Evolutionary conservation across 2,797 vertebrate genomes (phyloP), one percentile per base, ranked within the genome.

Genomic region (Nyctalus aviator): DNA sequence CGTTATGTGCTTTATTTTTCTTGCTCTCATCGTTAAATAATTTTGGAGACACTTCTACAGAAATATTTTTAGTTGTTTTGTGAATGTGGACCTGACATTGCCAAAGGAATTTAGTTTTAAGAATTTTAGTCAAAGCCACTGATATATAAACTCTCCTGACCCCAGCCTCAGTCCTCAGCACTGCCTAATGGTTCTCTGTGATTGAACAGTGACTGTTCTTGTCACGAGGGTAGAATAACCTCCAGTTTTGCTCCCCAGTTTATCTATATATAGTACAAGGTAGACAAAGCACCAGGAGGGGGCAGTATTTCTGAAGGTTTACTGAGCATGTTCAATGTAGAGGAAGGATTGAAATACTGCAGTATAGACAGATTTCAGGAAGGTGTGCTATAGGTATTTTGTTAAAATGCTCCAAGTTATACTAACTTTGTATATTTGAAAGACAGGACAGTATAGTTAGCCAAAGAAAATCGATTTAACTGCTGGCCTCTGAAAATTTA

Each of bases 21-120:
- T 84, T 93, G 78, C 27, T 91, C n/a, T 91, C 15, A 82, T 73
- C 27, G 79, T 79, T 92, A 93, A 90, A 46, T 90, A 57, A 46
- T 72, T 96, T 89, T 95, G 85, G 23, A 84, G 46, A 32, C 53
- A 75, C 73, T 93, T 93, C 25, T 91, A 84, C 21, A 91, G 55
- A 93, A 94, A 66, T 86, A 78, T 59, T 75, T 85, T 50, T 32
- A 72, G 68, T 37, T 69, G 76, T 95, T 95, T 95, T 91, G n/a
- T 88, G 53, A 25, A 8, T 85, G 11, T 92, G 46, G 9, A 82
- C 37, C 48, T 90, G n/a, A 90, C 30, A 21, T 76, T 85, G 77
- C 37, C 32, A n/a, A 30, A 57, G 69, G 73, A 94, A 64, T 75
- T 92, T 46, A 77, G 66, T 76, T 96, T 90, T 86, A 92, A 85